Conservation (phyloP, 2,797 vertebrate genomes). For the Odontamblyopus lacepedii region DNA sequence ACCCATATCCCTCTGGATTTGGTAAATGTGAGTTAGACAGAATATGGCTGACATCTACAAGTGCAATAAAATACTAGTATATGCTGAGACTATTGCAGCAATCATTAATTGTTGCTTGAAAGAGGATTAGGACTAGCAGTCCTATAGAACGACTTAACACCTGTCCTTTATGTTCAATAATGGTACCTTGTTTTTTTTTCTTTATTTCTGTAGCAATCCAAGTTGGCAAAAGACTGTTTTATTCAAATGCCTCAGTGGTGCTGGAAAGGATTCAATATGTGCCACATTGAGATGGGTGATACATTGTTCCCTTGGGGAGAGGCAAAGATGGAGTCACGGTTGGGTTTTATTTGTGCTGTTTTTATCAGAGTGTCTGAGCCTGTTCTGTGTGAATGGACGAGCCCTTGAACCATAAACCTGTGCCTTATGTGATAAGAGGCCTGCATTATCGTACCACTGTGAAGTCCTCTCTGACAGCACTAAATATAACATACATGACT, state of each 20-base stretch:
- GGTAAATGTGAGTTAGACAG: slow-evolving; percentile 56
- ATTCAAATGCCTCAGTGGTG: slow-evolving; percentile 76
- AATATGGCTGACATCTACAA: slow-evolving; percentile 66
- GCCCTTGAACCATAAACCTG: slow-evolving; percentile 82
- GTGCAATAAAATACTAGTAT: slow-evolving; percentile 60
- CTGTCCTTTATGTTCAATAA: slow-evolving; percentile 64
- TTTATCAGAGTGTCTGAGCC: slow-evolving; percentile 81
- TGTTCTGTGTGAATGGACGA: slow-evolving; percentile 79
- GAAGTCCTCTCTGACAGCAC: slow-evolving; percentile 70
- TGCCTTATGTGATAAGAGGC: slow-evolving; percentile 79
- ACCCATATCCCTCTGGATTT: slow-evolving; percentile 67
- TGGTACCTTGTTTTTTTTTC: slow-evolving; percentile 55
- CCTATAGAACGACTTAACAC: slow-evolving; percentile 62
- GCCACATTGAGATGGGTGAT: slow-evolving; percentile 78
- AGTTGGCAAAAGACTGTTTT: slow-evolving; percentile 73
- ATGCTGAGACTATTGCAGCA: slow-evolving; percentile 68
- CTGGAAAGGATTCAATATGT: slow-evolving; percentile 76
- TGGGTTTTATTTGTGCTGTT: slow-evolving; percentile 78
- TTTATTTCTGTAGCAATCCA: slow-evolving; percentile 68
- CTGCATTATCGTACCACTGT: slow-evolving; percentile 74
- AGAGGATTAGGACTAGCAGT: slow-evolving; percentile 71
- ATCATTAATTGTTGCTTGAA: slow-evolving; percentile 77
- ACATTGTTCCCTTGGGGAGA: slow-evolving; percentile 76
- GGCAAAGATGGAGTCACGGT: slow-evolving; percentile 72
- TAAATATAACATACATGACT: slow-evolving; percentile 75